These are phyloP conservation scores for Podotricha telesiphe DNA, from an alignment of 2,888 invertebrate species.

Conservation along the genomic window DNA sequence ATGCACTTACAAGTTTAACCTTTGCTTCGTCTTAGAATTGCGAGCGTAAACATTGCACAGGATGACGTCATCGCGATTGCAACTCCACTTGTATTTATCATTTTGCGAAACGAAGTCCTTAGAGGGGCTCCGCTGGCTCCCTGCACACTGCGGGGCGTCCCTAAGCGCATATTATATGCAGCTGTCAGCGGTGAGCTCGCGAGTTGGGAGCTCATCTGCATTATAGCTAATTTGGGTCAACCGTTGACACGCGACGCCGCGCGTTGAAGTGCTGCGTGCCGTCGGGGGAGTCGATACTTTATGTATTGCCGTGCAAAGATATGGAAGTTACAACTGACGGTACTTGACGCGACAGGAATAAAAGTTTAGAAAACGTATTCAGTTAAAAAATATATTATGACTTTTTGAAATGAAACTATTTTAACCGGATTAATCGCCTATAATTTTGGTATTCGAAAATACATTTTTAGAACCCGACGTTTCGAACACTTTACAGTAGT, in stretches of 20 bases:
- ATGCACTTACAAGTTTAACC: slow-evolving; percentile 16
- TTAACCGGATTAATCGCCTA: too few species aligned
- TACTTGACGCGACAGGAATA: neutral
- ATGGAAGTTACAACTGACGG: neutral
- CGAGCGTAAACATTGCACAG: neutral
- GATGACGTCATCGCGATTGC: neutral
- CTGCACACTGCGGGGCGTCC: neutral
- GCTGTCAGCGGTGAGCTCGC: neutral
- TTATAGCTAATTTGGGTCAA: slow-evolving; percentile 17
- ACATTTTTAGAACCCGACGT: too few species aligned
- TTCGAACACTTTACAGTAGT: too few species aligned
- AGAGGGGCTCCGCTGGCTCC: neutral
- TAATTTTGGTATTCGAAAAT: too few species aligned
- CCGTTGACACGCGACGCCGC: slow-evolving; percentile 23
- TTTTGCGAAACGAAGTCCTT: neutral
- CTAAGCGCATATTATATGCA: neutral
- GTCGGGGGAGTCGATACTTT: neutral
- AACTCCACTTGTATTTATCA: neutral
- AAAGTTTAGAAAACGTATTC: too few species aligned
- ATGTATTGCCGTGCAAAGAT: neutral
- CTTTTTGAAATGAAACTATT: too few species aligned
- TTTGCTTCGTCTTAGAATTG: slow-evolving; percentile 13
- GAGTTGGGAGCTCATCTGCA: neutral
- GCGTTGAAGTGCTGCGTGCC: neutral
- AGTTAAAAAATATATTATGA: too few species aligned